Conservation (phyloP, 2,113 vertebrate genomes). For the Oreochromis spilurus region DNA sequence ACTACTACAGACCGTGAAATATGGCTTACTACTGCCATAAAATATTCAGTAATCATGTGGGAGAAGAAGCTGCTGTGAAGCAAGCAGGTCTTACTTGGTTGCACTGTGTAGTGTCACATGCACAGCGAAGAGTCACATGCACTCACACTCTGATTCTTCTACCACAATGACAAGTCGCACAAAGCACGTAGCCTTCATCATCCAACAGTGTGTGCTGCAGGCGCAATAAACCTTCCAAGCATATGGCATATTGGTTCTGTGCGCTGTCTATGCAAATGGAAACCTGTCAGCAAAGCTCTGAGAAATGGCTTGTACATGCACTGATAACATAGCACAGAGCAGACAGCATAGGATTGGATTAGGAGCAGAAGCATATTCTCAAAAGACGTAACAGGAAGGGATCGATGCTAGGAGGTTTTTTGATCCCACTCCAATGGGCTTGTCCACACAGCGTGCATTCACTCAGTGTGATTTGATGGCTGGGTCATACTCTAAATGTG, state of each 20-base stretch:
- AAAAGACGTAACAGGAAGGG: conserved; percentile 30
- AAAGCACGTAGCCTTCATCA: background rate
- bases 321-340: conserved; percentile 3
- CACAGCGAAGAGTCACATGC: background rate
- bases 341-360: conserved; percentile 28
- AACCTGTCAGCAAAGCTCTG: conserved; percentile 38
- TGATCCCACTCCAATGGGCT: conserved; percentile 31
- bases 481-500: background rate
- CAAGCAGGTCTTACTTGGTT: conserved; percentile 6
- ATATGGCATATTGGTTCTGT: background rate
- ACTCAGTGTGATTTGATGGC: conserved; percentile 2
- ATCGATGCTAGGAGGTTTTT: conserved; percentile 46
- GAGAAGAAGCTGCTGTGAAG: conserved; percentile 19
- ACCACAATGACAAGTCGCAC: background rate
- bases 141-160: background rate
- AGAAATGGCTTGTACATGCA: background rate
- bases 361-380: conserved; percentile 25
- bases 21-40: conserved; percentile 35
- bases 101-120: background rate
- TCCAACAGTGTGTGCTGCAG: background rate
- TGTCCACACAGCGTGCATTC: conserved; percentile 10
- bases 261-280: conserved; percentile 23
- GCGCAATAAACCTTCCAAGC: conserved; percentile 9
- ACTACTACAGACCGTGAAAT: conserved; percentile 24
- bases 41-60: conserved; percentile 48